Evolutionary conservation across 2,797 vertebrate genomes (phyloP).

Genomic region (Tragopan temminckii): DNA sequence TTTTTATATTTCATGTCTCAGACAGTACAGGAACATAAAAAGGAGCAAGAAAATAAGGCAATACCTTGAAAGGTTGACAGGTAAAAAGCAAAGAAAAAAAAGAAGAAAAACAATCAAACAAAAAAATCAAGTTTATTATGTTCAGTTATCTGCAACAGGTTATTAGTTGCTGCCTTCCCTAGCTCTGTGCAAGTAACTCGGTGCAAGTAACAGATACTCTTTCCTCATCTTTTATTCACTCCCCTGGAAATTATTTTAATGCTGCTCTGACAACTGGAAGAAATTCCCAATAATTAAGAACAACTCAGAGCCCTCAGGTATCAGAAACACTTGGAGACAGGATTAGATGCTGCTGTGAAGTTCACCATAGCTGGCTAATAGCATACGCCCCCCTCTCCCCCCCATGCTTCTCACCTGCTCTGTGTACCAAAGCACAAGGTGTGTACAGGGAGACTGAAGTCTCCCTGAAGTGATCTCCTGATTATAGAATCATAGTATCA

Average conservation of each 20-base stretch:
- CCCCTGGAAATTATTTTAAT: not conserved
- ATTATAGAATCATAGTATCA: no score
- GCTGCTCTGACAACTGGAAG: not conserved
- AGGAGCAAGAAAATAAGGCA: not conserved
- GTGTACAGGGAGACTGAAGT: rapidly evolving
- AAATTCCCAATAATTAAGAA: not conserved
- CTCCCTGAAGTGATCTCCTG: no score
- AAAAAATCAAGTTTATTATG: not conserved
- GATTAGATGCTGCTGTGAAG: not conserved
- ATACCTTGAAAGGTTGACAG: not conserved
- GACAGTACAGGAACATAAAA: not conserved
- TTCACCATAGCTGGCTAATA: not conserved
- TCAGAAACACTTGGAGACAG: not conserved
- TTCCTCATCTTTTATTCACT: not conserved
- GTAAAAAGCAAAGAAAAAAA: not conserved
- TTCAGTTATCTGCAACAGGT: not conserved
- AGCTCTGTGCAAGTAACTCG: no score
- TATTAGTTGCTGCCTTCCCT: not conserved
- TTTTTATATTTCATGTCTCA: not conserved
- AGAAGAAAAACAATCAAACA: no score
- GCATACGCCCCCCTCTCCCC: no score
- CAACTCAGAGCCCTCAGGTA: rapidly evolving
- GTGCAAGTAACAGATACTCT: not conserved
- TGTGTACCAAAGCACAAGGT: rapidly evolving
- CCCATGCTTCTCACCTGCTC: rapidly evolving